A percentile compares a stretch with the other conserved stretches of the same genome.
Conservation (phyloP, 2,113 vertebrate genomes). For the Dascyllus trimaculatus region DNA sequence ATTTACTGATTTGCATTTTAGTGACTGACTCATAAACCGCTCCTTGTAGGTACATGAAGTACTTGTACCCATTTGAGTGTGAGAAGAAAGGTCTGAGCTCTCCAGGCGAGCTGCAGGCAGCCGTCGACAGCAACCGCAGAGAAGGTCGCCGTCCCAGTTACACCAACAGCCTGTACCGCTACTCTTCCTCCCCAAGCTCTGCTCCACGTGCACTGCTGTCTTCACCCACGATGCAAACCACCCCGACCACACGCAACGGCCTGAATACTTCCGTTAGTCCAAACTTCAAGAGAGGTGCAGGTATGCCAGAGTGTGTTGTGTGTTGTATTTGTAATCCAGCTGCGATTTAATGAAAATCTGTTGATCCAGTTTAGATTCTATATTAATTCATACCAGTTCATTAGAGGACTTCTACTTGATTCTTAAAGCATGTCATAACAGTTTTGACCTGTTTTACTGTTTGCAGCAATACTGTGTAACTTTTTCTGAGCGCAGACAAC, state of each 20-base stretch:
- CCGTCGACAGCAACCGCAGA: constrained; percentile 95
- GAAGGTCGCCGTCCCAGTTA: constrained; percentile 96
- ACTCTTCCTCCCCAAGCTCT: constrained; percentile 82
- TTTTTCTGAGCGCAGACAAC: too few relatives aligned
- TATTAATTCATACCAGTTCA: too few relatives aligned
- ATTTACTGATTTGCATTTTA: neutral
- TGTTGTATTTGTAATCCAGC: neutral
- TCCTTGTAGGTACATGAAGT: constrained; percentile 92
- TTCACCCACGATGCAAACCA: constrained; percentile 89
- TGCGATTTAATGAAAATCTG: too few relatives aligned
- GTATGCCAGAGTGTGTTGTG: constrained; percentile 46
- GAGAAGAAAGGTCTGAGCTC: constrained; percentile 97
- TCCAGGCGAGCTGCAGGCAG: constrained; percentile 94
- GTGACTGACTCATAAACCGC: neutral
- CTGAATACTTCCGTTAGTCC: constrained; percentile 85
- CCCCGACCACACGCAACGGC: constrained; percentile 79
- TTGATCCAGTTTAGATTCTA: too few relatives aligned
- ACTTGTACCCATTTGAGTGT: constrained; percentile 96
- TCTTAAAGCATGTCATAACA: too few relatives aligned
- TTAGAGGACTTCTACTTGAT: too few relatives aligned
- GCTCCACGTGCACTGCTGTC: constrained; percentile 77
- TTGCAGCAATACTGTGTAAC: too few relatives aligned
- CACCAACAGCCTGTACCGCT: constrained; percentile 92
- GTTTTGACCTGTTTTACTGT: too few relatives aligned
- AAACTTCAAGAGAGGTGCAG: constrained; percentile 88